A percentile compares a stretch with the other conserved stretches of the same genome.
phyloP scores from a whole-genome alignment of 2,888 invertebrate species.

The Patella ulyssiponensis region DNA sequence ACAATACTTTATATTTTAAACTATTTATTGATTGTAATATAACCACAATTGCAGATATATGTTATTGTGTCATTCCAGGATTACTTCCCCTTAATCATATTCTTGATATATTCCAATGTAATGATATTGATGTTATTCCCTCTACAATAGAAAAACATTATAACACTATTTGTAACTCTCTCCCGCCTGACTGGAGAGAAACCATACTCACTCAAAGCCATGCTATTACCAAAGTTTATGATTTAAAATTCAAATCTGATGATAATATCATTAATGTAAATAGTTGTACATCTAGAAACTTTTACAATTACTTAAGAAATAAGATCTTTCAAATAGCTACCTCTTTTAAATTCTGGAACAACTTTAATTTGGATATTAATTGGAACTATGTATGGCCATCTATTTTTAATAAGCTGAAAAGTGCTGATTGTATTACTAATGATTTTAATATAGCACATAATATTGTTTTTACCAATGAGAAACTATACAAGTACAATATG shows the following conservation, averaged over 20 bases:
- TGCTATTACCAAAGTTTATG: background rate
- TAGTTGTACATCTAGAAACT: background rate
- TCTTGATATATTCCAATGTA: background rate
- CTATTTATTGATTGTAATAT: background rate
- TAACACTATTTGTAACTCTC: background rate
- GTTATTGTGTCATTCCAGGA: background rate
- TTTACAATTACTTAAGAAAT: background rate
- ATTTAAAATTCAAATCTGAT: background rate
- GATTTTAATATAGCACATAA: constrained; percentile 7
- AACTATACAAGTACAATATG: background rate
- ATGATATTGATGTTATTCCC: background rate
- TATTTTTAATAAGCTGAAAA: background rate
- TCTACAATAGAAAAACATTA: background rate
- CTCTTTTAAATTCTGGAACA: background rate
- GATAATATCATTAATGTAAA: background rate
- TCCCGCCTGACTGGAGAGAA: background rate
- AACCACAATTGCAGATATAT: background rate
- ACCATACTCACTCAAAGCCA: background rate
- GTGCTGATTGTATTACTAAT: background rate
- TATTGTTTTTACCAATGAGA: background rate
- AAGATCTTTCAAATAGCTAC: background rate
- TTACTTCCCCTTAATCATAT: background rate
- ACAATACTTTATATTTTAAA: background rate
- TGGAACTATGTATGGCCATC: background rate
- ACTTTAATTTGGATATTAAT: background rate